Percentiles rank a stretch among this genome's conserved stretches.
Conservation (phyloP, 2,797 vertebrate species). For the Myoxocephalus aenaeus region DNA sequence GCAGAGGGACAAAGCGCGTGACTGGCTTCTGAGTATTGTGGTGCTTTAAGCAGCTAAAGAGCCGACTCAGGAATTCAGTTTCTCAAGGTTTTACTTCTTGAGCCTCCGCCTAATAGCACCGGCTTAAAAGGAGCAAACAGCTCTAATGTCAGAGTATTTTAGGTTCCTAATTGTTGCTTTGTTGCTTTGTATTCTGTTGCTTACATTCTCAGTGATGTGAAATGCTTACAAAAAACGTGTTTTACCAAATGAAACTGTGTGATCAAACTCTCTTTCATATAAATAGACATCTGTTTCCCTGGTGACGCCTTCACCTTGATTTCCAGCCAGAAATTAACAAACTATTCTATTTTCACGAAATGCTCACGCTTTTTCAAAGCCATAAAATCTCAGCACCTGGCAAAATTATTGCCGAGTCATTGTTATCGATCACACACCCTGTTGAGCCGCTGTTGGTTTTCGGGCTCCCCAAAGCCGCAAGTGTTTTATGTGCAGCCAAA, state of each 20-base stretch:
- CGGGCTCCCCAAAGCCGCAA: not conserved
- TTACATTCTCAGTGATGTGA: not conserved
- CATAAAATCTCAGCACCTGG: slow-evolving; percentile 14
- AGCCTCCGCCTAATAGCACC: not conserved
- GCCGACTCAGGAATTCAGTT: not conserved
- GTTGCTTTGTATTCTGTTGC: not conserved
- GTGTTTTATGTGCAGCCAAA: slow-evolving; percentile 10
- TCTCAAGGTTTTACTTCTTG: not conserved
- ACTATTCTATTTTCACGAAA: not conserved
- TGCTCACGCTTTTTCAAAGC: slow-evolving; percentile 18
- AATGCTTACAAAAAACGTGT: not conserved
- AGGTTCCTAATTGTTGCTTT: not conserved
- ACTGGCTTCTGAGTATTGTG: not conserved
- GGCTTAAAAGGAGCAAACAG: not conserved
- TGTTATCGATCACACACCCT: slow-evolving; percentile 5
- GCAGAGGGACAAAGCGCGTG: not conserved
- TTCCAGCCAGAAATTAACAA: slow-evolving; percentile 10
- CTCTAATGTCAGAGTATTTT: not conserved
- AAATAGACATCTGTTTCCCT: not conserved
- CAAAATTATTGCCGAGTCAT: slow-evolving; percentile 21
- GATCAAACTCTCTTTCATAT: too few species aligned
- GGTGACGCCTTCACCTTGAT: not conserved
- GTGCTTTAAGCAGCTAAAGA: not conserved
- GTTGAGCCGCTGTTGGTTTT: slow-evolving; percentile 9
- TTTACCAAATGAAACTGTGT: not conserved